Percentiles rank a stretch among this genome's conserved stretches.
Conservation (phyloP, 2,797 vertebrate species). For the Chloroceryle amazona region DNA sequence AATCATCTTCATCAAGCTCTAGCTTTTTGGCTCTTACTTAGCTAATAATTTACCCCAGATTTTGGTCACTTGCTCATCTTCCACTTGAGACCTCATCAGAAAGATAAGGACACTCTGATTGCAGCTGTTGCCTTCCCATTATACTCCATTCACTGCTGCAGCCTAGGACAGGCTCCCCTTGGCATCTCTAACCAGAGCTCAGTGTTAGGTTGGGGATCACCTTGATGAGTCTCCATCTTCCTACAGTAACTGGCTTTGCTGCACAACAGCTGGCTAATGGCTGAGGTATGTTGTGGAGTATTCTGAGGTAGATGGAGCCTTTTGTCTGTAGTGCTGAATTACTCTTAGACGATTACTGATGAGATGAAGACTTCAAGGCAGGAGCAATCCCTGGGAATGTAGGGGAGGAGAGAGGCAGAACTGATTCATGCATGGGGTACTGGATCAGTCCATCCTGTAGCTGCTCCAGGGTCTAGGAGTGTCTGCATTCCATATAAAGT, state of each 20-base stretch:
- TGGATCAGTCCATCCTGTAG: background rate
- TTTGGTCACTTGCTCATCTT: background rate
- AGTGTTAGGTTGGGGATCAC: background rate
- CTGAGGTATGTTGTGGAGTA: background rate
- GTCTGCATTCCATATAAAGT: background rate
- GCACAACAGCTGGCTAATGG: background rate
- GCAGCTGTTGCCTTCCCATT: background rate
- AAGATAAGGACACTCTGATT: background rate
- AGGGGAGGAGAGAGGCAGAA: background rate
- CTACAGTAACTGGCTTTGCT: background rate
- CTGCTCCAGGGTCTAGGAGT: background rate
- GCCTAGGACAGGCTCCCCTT: background rate
- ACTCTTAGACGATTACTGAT: background rate
- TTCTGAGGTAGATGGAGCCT: background rate
- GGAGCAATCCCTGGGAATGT: rapidly evolving
- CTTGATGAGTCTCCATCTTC: background rate
- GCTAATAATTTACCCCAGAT: background rate
- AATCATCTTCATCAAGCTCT: background rate
- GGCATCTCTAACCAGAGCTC: background rate
- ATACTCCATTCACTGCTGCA: background rate
- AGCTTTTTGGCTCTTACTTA: background rate
- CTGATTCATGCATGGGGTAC: background rate
- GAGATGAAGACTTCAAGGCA: background rate
- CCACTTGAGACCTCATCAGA: background rate
- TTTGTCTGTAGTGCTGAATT: background rate